phyloP scores from a whole-genome alignment of 2,113 vertebrate genomes.

The Grammomys dolichurus region DNA sequence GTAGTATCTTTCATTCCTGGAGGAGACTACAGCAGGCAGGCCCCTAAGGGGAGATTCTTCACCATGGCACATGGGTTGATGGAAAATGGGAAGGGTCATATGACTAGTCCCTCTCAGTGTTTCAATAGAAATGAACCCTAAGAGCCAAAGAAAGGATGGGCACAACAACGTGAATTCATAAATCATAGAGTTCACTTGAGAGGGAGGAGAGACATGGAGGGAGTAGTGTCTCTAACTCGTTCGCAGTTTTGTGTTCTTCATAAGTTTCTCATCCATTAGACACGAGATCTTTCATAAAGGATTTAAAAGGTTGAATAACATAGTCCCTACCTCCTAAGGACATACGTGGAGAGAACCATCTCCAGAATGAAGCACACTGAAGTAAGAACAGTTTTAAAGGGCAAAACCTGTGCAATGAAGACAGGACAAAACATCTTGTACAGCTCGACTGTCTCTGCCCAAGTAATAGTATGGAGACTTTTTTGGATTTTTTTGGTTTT shows the following conservation, averaged over 20 bases:
- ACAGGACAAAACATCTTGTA: background rate
- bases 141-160: background rate
- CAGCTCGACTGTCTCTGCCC: no score
- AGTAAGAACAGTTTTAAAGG: background rate
- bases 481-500: no score
- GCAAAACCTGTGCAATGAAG: background rate
- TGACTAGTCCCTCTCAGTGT: background rate
- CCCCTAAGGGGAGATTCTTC: background rate
- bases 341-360: background rate
- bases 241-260: background rate
- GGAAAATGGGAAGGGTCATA: background rate
- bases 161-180: background rate
- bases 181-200: background rate
- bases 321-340: background rate
- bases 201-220: background rate
- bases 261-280: background rate
- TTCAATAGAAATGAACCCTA: constrained; percentile 30
- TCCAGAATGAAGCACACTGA: background rate
- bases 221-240: background rate
- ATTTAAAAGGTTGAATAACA: background rate
- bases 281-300: background rate
- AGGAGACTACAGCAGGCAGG: background rate
- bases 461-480: no score
- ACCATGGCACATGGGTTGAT: no score
- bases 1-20: background rate